These are phyloP conservation scores for Apotomis turbidana DNA, from an alignment of 2,888 invertebrate genomes.

Conservation along the genomic window DNA sequence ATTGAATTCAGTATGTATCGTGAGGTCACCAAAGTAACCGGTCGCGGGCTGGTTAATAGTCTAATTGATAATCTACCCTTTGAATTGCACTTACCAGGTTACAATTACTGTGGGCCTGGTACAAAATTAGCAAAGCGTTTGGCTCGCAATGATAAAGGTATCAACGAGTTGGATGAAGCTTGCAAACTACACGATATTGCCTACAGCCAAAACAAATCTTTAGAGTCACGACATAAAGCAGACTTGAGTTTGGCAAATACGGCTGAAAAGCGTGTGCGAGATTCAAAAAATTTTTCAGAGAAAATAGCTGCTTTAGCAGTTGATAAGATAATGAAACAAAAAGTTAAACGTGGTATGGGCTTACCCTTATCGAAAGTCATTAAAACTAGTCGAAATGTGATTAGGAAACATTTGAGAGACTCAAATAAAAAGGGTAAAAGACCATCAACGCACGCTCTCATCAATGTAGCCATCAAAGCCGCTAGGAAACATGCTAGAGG, in stretches of 20 bases:
- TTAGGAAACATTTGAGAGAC: not conserved
- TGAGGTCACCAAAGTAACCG: not conserved
- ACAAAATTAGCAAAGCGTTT: slow-evolving; percentile 48
- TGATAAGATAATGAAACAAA: slow-evolving; percentile 13
- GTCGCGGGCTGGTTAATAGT: slow-evolving; percentile 11
- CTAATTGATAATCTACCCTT: slow-evolving; percentile 11
- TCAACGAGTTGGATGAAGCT: slow-evolving; percentile 11
- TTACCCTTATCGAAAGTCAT: slow-evolving; percentile 8
- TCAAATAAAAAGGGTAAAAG: not conserved
- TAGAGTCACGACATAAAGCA: slow-evolving; percentile 8
- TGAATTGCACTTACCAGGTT: too few relatives aligned
- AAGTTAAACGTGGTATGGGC: slow-evolving; percentile 20
- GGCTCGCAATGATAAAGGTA: slow-evolving; percentile 57
- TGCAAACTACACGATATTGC: slow-evolving; percentile 24
- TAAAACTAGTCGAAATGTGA: not conserved
- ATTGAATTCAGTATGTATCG: not conserved
- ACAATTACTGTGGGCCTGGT: too few relatives aligned
- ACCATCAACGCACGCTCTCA: not conserved
- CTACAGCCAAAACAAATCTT: not conserved
- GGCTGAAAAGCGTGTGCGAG: not conserved
- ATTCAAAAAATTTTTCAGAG: slow-evolving; percentile 6
- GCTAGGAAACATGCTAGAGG: not conserved
- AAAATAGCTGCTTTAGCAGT: slow-evolving; percentile 12
- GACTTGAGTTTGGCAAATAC: slow-evolving; percentile 16
- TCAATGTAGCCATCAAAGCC: not conserved